Evolutionary conservation across 1,140 invertebrate species (phyloP).

Genomic region (Leucophenga varia): DNA sequence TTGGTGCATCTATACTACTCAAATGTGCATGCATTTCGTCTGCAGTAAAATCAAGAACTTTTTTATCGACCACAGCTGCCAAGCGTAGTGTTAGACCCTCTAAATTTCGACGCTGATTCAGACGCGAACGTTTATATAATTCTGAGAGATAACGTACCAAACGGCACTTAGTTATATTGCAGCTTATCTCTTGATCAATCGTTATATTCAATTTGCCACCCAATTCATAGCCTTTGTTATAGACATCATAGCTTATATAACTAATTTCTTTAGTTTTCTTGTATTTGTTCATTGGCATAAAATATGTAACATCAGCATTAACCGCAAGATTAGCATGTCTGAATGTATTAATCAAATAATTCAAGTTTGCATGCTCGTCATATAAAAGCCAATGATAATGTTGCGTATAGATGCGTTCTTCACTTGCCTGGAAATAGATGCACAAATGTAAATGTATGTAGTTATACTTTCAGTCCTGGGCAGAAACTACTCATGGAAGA

Average conservation of each 20-base stretch:
- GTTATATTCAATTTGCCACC: conserved; percentile 46
- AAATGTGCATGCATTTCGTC: conserved; percentile 20
- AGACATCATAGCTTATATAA: conserved; percentile 38
- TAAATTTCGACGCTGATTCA: conserved; percentile 32
- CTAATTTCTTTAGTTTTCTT: neutral
- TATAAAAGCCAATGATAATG: conserved; percentile 48
- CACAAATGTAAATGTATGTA: too few species aligned
- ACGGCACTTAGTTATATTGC: conserved; percentile 13
- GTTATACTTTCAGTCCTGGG: too few species aligned
- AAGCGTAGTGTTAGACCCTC: conserved; percentile 37
- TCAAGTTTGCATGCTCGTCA: conserved; percentile 7
- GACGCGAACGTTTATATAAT: conserved; percentile 28
- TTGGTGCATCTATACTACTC: conserved; percentile 26
- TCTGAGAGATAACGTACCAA: conserved; percentile 24
- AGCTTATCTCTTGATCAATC: conserved; percentile 25
- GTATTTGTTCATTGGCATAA: conserved; percentile 7
- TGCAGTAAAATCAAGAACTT: conserved; percentile 20
- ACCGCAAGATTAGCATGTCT: conserved; percentile 32
- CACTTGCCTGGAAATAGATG: conserved; percentile 29
- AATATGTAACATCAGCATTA: conserved; percentile 40
- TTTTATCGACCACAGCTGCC: conserved; percentile 37
- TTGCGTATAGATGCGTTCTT: conserved; percentile 31
- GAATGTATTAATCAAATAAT: conserved; percentile 6
- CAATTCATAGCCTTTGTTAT: conserved; percentile 42
- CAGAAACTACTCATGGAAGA: too few species aligned